phyloP scores from a whole-genome alignment of 2,113 vertebrate genomes.

The Entomyzon cyanotis region DNA sequence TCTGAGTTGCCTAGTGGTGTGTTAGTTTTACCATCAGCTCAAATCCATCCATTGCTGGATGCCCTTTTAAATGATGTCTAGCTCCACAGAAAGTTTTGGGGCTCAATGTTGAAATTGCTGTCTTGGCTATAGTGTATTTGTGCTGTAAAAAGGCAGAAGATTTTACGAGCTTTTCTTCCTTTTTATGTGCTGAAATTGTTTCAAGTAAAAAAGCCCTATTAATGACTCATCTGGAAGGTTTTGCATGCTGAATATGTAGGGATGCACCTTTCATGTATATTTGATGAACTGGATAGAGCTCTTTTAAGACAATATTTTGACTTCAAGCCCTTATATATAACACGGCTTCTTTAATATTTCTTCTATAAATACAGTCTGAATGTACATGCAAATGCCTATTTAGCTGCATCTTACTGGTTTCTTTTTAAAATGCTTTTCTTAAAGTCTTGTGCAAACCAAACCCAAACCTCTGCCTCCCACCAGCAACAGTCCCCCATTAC shows the following conservation, averaged over 20 bases:
- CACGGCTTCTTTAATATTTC: background rate
- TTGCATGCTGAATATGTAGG: background rate
- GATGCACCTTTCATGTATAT: background rate
- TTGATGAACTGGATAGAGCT: background rate
- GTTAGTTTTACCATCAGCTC: background rate
- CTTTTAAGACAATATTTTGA: background rate
- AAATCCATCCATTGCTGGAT: background rate
- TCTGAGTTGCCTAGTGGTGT: background rate
- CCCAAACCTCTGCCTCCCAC: background rate
- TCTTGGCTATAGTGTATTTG: background rate
- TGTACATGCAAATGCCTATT: background rate
- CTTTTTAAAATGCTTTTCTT: background rate
- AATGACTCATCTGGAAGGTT: background rate
- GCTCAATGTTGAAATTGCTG: background rate
- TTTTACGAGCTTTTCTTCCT: background rate
- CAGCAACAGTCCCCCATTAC: background rate
- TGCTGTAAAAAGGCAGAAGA: background rate
- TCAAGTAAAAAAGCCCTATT: background rate
- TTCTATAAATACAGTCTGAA: background rate
- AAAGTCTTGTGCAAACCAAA: background rate
- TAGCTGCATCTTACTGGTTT: background rate
- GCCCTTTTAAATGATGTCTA: background rate
- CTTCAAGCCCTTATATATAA: background rate
- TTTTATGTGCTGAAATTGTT: background rate
- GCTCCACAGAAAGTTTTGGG: background rate